Evolutionary conservation across 2,888 invertebrate genomes (phyloP), one percentile per base, ranked within the genome.

Genomic region (Dolomedes plantarius): DNA sequence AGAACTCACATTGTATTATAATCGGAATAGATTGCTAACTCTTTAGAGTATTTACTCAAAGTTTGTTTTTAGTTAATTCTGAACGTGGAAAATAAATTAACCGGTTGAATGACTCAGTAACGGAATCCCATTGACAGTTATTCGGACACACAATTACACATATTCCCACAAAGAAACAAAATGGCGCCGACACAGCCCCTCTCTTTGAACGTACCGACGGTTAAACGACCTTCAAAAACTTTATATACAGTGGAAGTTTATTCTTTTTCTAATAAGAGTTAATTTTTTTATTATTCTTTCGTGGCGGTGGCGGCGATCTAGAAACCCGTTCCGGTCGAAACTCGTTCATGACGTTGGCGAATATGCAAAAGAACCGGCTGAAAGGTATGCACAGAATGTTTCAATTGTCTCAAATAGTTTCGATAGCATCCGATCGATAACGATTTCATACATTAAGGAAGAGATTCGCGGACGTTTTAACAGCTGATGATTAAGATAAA

Each of bases 381-480:
- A 19, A 46, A 56, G 56, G 56, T 56, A 56, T 56, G 56, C 56
- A 3, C 3, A 23, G 56, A 56, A 56, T 56, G 56, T 56, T 56
- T 56, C 56, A 23, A 56, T 56, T 56, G 56, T 56, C 23, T 56
- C 23, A 23, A 19, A 56, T 56, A 56, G 1, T 23, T 56, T 5
- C 56, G 9, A 46, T 16, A 46, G 16, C 9, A 16, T 46, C 16
- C 41, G 16, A 46, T 46, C 41, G 41, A 46, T 46, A 16, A 6
- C 16, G 41, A 46, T 46, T 46, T 16, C 1, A n/a, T n/a, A n/a
- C n/a, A n/a, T n/a, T n/a, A n/a, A n/a, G n/a, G n/a, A n/a, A n/a
- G n/a, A n/a, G n/a, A 36, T 36, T 36, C 9, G 6, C 36, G 36
- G 36, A 36, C 5, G 36, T 36, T 36, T n/a, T n/a, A n/a, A n/a